Conservation (phyloP, 2,797 vertebrate species). For the Nothura maculosa region DNA sequence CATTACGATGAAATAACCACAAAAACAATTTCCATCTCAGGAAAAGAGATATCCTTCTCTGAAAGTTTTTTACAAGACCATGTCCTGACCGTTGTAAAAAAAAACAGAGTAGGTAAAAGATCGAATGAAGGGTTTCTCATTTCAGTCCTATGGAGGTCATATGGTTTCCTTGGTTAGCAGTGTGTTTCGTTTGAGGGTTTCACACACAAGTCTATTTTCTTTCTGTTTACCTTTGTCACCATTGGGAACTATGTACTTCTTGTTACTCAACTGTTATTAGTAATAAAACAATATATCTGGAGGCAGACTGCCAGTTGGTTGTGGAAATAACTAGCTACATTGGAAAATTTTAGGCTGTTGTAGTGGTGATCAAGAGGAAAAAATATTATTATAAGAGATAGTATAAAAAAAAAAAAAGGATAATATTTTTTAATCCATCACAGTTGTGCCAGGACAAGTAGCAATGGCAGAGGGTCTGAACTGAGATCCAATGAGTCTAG, state of each 20-base stretch:
- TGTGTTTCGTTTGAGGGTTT: slow-evolving; percentile 16
- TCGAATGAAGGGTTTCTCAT: background rate
- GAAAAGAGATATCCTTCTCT: background rate
- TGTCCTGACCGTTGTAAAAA: background rate
- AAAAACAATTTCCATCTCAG: background rate
- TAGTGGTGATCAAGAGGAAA: background rate
- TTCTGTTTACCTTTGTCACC: slow-evolving; percentile 9
- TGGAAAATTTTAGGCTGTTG: background rate
- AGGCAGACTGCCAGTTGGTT: background rate
- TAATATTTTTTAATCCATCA: background rate
- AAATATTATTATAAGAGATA: background rate
- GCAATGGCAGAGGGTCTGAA: background rate
- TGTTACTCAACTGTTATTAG: background rate
- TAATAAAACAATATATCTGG: background rate
- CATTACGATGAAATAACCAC: background rate
- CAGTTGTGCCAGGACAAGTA: background rate
- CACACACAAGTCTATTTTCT: background rate
- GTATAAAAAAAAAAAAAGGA: fast-evolving
- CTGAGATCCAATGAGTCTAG: background rate
- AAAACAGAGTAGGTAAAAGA: background rate
- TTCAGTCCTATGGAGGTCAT: background rate
- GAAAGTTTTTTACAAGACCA: background rate
- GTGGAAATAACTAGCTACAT: background rate
- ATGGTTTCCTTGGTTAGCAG: background rate
- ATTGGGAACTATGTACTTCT: background rate